Base-by-base conservation (phyloP, 2,797 vertebrate genomes). In the Myotis findleyi region DNA sequence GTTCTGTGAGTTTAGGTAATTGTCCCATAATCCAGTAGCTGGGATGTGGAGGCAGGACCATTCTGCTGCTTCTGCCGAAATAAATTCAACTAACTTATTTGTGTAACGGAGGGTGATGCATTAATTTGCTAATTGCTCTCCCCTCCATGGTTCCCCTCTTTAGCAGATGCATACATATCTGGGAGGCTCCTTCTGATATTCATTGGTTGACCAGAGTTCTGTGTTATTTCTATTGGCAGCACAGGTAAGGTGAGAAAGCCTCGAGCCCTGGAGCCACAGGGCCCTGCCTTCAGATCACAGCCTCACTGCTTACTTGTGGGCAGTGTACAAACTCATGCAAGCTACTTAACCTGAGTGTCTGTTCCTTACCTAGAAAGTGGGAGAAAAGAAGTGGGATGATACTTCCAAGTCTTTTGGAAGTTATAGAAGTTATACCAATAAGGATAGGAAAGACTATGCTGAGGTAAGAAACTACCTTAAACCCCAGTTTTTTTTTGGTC, bases 81-180 rank as follows among this genome's bases (percentile, higher is more conserved):
- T 75, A 96, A 96, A 97, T 96, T 73, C 76, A 88, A 33, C 95
- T 95, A 92, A 71, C 79, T 97, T 92, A 79, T 96, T 94, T 95
- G 71, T 51, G n/a, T 68, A 94, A 91, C 77, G 83, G 68, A 92
- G 33, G 59, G 86, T 97, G 87, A 83, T 75, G 95, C 87, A 93
- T 81, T 94, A 79, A 71, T 79, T 94, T 76, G 49, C 82, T 97
- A 91, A 94, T 94, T 96, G 62, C 82, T 89, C 62, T 80, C 36
- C 84, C 57, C 83, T 77, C 91, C 16, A 2, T 51, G 82, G 10
- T 66, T 64, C 73, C 72, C 36, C 81, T 66, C 81, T 79, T 94
- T 62, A 91, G 53, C 30, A 59, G 79, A 85, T 77, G 38, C 59
- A 5, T 85, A 62, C 87, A 75, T 76, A 90, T 86, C 62, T 83